Conservation (phyloP, 1,140 invertebrate species). For the Cydia splendana region DNA sequence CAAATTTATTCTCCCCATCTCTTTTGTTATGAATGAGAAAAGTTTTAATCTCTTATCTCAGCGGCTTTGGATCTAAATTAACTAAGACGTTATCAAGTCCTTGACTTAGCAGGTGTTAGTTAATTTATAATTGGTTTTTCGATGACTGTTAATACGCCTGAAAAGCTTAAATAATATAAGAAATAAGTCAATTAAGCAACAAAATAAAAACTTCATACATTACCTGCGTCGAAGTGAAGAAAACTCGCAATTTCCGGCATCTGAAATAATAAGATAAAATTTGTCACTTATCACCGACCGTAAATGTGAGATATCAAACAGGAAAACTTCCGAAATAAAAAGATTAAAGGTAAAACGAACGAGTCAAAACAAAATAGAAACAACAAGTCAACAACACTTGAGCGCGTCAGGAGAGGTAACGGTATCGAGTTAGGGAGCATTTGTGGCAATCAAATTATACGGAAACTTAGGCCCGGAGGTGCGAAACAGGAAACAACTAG, state of each 20-base stretch:
- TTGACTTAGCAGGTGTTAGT: slow-evolving; percentile 9
- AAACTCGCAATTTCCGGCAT: slow-evolving; percentile 36
- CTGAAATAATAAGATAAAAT: slow-evolving; percentile 52
- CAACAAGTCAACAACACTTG: slow-evolving; percentile 74
- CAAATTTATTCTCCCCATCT: slow-evolving; percentile 19
- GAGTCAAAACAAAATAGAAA: slow-evolving; percentile 67
- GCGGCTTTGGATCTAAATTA: slow-evolving; percentile 21
- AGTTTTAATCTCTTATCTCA: slow-evolving; percentile 31
- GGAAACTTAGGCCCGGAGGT: slow-evolving; percentile 40
- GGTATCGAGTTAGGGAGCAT: slow-evolving; percentile 60
- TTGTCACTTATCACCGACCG: slow-evolving; percentile 35
- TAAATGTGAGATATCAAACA: slow-evolving; percentile 19
- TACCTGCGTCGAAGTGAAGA: slow-evolving; percentile 41
- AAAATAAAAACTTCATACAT: slow-evolving; percentile 43
- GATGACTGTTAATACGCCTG: background rate
- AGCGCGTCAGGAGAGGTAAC: slow-evolving; percentile 61
- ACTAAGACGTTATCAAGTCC: slow-evolving; percentile 10
- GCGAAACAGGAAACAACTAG: slow-evolving; percentile 26
- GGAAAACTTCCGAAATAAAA: slow-evolving; percentile 34
- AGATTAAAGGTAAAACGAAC: slow-evolving; percentile 39
- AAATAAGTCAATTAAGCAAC: slow-evolving; percentile 38
- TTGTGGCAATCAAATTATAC: slow-evolving; percentile 67
- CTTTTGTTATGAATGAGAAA: slow-evolving; percentile 32
- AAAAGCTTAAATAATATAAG: slow-evolving; percentile 21
- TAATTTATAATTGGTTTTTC: background rate